phyloP scores from a whole-genome alignment of 1,140 invertebrate genomes.

The Euura saliciscinereae region DNA sequence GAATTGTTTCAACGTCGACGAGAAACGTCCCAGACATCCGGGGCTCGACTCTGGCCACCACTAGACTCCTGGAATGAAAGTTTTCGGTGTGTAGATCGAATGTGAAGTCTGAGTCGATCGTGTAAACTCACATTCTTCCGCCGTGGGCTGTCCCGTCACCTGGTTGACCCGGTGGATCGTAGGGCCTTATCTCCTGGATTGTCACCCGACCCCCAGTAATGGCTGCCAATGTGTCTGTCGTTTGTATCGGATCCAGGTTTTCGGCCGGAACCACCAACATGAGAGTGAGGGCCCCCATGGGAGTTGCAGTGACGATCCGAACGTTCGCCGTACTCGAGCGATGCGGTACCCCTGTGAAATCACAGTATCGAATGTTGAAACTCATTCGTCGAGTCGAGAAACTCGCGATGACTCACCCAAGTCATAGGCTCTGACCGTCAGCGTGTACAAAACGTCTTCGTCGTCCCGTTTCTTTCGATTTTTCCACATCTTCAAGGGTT shows the following conservation, averaged over 20 bases:
- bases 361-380: no score
- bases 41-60: conserved; percentile 66
- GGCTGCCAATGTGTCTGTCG: conserved; percentile 74
- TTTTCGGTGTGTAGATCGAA: background rate
- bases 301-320: conserved; percentile 72
- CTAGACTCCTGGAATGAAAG: conserved; percentile 69
- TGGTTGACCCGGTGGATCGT: conserved; percentile 55
- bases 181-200: conserved; percentile 75
- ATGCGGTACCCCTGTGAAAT: conserved; percentile 67
- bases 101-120: conserved; percentile 8
- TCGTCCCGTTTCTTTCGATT: conserved; percentile 51
- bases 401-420: conserved; percentile 60
- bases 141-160: conserved; percentile 19
- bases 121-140: conserved; percentile 15
- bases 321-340: conserved; percentile 69
- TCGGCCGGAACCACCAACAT: conserved; percentile 78
- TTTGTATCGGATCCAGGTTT: conserved; percentile 72
- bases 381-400: background rate
- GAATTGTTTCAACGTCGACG: conserved; percentile 56
- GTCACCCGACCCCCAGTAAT: conserved; percentile 78
- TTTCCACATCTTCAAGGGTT: conserved; percentile 19
- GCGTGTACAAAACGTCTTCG: conserved; percentile 64
- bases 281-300: conserved; percentile 69
- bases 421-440: conserved; percentile 79
- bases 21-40: conserved; percentile 44